phyloP scores from a whole-genome alignment of 2,113 vertebrate genomes.

The Synchiropus splendidus region DNA sequence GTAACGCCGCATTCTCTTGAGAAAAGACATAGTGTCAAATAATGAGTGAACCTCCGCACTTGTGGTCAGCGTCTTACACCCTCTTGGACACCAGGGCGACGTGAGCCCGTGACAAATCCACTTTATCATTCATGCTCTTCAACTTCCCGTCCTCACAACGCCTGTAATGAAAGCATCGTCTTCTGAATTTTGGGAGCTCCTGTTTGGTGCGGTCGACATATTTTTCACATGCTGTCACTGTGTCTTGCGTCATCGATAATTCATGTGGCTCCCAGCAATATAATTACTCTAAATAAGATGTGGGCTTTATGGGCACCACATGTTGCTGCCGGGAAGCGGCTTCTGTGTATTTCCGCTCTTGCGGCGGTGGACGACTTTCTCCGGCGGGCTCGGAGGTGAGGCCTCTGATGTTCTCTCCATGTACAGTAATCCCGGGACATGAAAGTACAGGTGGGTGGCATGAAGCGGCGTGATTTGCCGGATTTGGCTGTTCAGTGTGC shows the following conservation, averaged over 20 bases:
- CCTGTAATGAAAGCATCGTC: constrained; percentile 16
- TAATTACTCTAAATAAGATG: constrained; percentile 50
- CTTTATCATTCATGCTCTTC: too few relatives aligned
- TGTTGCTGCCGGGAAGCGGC: constrained; percentile 44
- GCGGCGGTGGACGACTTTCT: constrained; percentile 17
- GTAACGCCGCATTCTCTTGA: too few relatives aligned
- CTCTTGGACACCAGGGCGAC: too few relatives aligned
- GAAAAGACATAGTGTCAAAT: too few relatives aligned
- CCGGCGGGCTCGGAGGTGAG: background rate
- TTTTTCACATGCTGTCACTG: constrained; percentile 45
- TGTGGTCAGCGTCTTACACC: too few relatives aligned
- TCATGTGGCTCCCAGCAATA: constrained; percentile 48
- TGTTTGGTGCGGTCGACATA: constrained; percentile 37
- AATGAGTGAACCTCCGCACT: too few relatives aligned
- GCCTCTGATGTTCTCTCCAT: constrained; percentile 7
- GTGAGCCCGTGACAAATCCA: too few relatives aligned
- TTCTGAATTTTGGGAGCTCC: constrained; percentile 22
- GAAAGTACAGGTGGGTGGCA: constrained; percentile 17
- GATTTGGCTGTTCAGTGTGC: constrained; percentile 6
- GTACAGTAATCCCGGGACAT: constrained; percentile 1
- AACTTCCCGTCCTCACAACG: background rate
- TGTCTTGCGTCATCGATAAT: constrained; percentile 44
- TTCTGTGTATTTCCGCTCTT: constrained; percentile 38
- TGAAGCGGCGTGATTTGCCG: constrained; percentile 6
- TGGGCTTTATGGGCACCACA: constrained; percentile 47